Conservation (phyloP, 35 echinoderm and acorn worm genomes). For the Lytechinus variegatus region DNA sequence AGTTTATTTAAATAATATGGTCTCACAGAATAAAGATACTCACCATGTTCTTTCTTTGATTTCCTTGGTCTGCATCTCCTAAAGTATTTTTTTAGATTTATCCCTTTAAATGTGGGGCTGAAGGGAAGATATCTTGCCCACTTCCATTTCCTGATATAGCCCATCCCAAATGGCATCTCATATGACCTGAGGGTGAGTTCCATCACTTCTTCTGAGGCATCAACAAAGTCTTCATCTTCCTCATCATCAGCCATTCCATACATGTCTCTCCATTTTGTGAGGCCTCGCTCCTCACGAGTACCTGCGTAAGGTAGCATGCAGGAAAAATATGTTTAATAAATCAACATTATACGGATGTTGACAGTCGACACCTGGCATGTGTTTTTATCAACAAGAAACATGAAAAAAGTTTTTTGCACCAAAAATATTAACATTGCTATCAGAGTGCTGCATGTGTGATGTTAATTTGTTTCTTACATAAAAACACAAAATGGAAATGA, state of each 20-base stretch:
- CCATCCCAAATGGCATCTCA: slow-evolving; percentile 91
- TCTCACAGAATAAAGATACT: neutral
- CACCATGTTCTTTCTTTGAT: slow-evolving; percentile 12
- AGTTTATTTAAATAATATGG: too few relatives aligned
- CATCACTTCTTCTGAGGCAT: neutral
- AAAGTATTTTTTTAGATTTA: slow-evolving; percentile 11
- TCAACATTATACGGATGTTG: too few relatives aligned
- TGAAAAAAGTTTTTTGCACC: too few relatives aligned
- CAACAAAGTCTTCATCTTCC: neutral
- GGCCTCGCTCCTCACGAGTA: slow-evolving; percentile 82
- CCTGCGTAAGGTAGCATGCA: slow-evolving; percentile 44
- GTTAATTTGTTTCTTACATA: too few relatives aligned
- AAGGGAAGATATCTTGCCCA: slow-evolving; percentile 81
- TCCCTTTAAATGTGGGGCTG: slow-evolving; percentile 87
- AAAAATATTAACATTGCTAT: too few relatives aligned
- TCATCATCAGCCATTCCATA: slow-evolving; percentile 48
- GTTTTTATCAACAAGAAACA: too few relatives aligned
- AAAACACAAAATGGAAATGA: too few relatives aligned
- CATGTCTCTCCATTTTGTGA: slow-evolving; percentile 67
- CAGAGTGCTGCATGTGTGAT: too few relatives aligned
- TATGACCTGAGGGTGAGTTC: slow-evolving; percentile 46
- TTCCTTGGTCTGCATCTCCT: neutral
- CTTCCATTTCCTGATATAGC: slow-evolving; percentile 57
- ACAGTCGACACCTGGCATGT: too few relatives aligned
- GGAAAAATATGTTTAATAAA: too few relatives aligned